Evolutionary conservation across 2,888 invertebrate species (phyloP).

Genomic region (Calameuta pallipes): DNA sequence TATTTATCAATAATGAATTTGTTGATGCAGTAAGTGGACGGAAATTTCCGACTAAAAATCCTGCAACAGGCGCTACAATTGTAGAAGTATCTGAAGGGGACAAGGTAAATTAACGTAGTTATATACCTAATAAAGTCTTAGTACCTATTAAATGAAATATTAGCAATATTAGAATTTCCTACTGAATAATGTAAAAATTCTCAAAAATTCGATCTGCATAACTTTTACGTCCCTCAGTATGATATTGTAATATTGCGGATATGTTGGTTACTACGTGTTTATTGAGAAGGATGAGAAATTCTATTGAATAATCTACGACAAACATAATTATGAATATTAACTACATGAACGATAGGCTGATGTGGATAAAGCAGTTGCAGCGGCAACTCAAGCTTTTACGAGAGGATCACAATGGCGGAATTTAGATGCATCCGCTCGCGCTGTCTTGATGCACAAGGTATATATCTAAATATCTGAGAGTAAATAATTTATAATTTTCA

Average conservation of each 20-base stretch:
- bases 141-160: neutral
- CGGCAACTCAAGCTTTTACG: conserved; percentile 82
- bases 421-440: conserved; percentile 85
- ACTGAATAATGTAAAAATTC: neutral
- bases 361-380: conserved; percentile 82
- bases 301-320: neutral
- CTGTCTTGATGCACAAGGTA: conserved; percentile 75
- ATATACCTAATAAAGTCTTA: neutral
- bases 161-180: too few relatives aligned
- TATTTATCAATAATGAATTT: conserved; percentile 86
- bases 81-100: conserved; percentile 85
- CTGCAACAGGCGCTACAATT: conserved; percentile 81
- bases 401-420: conserved; percentile 81
- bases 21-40: conserved; percentile 86
- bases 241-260: neutral
- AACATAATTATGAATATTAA: neutral
- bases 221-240: neutral
- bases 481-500: neutral
- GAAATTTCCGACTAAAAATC: conserved; percentile 88
- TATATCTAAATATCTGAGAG: conserved; percentile 2
- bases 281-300: too few relatives aligned
- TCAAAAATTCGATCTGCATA: neutral
- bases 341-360: conserved; percentile 72
- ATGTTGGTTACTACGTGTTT: neutral
- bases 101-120: conserved; percentile 70